Percentiles rank a stretch among this genome's conserved stretches.
Evolutionary conservation across 2,113 vertebrate species (phyloP).

Genomic region (Neomonachus schauinslandi): DNA sequence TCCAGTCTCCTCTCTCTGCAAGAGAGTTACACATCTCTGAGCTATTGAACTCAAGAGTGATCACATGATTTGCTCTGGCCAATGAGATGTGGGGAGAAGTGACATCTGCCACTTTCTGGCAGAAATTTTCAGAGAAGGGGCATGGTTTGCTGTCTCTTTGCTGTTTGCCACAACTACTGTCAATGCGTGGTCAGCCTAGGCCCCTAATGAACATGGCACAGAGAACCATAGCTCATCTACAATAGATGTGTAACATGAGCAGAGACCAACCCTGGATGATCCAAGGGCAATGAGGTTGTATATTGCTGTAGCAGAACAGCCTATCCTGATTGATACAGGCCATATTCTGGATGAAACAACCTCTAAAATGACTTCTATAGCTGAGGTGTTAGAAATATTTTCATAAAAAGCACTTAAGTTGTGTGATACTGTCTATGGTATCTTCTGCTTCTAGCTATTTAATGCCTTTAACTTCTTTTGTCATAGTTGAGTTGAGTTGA

Average conservation of each 20-base stretch:
- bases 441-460: conserved; percentile 22
- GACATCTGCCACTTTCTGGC: neutral
- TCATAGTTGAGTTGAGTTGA: neutral
- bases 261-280: neutral
- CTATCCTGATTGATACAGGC: neutral
- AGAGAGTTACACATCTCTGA: neutral
- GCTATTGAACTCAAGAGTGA: neutral
- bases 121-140: conserved; percentile 23
- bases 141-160: neutral
- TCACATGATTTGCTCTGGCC: neutral
- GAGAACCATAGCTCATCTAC: neutral
- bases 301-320: neutral
- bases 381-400: conserved; percentile 22
- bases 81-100: neutral
- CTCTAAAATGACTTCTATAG: neutral
- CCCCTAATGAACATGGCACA: neutral
- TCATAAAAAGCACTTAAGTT: neutral
- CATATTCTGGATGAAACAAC: neutral
- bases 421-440: neutral
- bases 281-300: neutral
- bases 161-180: neutral
- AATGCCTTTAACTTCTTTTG: neutral
- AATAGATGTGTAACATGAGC: rapidly evolving
- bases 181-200: neutral
- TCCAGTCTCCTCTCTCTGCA: neutral